Base-by-base conservation (phyloP, 2,797 vertebrate species). In the Phoxinus dragarum region DNA sequence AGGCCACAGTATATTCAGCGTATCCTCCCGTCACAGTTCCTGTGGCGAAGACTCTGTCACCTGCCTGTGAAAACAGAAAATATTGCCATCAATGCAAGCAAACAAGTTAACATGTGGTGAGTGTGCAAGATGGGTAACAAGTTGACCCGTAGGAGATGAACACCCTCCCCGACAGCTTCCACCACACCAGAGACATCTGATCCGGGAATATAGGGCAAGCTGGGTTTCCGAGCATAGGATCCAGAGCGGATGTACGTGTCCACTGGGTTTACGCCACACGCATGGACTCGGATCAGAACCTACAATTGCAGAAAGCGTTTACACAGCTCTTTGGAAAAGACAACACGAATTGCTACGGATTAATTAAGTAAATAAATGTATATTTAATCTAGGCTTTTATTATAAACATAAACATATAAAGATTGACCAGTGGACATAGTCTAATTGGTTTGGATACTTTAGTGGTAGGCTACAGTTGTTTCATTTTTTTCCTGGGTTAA, bases 231-330 rank as follows among this genome's bases (percentile, higher is more conserved):
- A 8, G 54, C 36, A 0, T 95, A 93, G 0, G 89, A 90, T 10
- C 97, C 98, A 1, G 97, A 92, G 2, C 97, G 96, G 90, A 99
- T 97, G 1, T 99, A 99, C 0, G 97, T 97, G 80, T 99, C 98
- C 0, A 99, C 97, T 0, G 98, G 98, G 83, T 99, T 99, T 21
- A 99, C 93, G 0, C 98, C 98, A 56, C 97, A 99, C 0, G 96
- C 97, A 0, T 93, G 93, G 59, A 99, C 96, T 81, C 92, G 95
- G 78, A 99, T 98, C 89, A 99, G 90, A 38, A 99, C 97, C 98
- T 99, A 72, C 9, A 10, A 27, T 23, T 81, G 49, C 1, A 87
- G 6, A 80, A n/a, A 78, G 10, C 27, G 2, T 73, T 67, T 49
- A 79, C 17, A 56, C 7, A 42, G 23, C 12, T 71, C 38, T 59